Base-by-base conservation (phyloP, 2,797 vertebrate genomes). In the Muraenolepis orangiensis region DNA sequence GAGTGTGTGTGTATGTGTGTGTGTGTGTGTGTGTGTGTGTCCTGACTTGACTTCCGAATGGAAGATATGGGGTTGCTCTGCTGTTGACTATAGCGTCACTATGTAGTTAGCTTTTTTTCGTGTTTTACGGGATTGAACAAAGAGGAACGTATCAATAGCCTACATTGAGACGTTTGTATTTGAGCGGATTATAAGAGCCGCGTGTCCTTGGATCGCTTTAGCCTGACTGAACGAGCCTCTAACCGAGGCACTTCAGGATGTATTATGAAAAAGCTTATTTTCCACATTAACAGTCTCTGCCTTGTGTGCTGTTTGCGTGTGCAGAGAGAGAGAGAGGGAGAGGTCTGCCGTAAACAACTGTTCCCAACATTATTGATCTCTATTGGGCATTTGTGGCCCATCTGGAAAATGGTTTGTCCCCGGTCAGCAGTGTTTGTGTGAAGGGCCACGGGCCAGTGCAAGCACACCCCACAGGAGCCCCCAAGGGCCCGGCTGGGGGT, bases 341-440 rank as follows among this genome's bases (percentile, higher is more conserved):
- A n/a, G n/a, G 70, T 72, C 28, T 71, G 76, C 6, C 32, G 38
- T 34, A 72, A 73, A 68, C 79, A 68, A 78, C 69, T 71, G 71
- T 66, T 70, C 71, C 66, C 42, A 40, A 29, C 26, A 69, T 72
- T 78, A 81, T 90, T 81, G 86, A 85, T 91, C 86, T 89, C 76
- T 89, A 91, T 88, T 90, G 86, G 87, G 78, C 89, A 90, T 86
- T 88, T 89, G 87, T 81, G 76, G 78, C 70, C 87, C 89, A 89
- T 92, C 90, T 93, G 90, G 89, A 88, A 86, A 85, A 89, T 89
- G 87, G 88, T 92, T 87, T 89, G 78, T 74, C 87, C 86, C 89
- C 89, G 86, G 92, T 93, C 92, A 93, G 94, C 93, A 91, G 82
- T 84, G 87, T 84, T 88, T 76, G 83, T 85, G 38, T 77, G 90